Evolutionary conservation across 2,888 invertebrate genomes (phyloP), one percentile per base, ranked within the genome.

Genomic region (Conus canariensis): DNA sequence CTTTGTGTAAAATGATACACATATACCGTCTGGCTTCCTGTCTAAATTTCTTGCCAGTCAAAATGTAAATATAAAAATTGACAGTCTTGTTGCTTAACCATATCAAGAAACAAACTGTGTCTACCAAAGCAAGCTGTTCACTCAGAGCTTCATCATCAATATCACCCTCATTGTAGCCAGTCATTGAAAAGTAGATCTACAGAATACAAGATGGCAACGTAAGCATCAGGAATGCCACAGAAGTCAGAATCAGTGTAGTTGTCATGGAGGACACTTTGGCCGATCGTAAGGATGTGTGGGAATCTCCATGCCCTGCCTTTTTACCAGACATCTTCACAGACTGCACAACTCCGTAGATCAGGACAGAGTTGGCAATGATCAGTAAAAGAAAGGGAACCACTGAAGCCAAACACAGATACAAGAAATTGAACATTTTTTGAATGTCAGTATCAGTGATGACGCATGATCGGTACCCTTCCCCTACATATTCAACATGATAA

Each of bases 191-290:
- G 16, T 67, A 70, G 25, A 88, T 4, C 14, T 12, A 25, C 30
- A 74, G 7, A 16, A 67, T 45, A 45, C 70, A 64, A 19, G 22
- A 16, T 45, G 87, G 87, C 10, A 67, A 25, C 4, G 70, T 70
- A 12, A 87, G 87, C n/a, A 70, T 8, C 22, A 87, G 3, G 87
- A 87, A 87, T 2, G 74, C 87, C 58, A 45, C 12, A 0, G 87
- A 87, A 10, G 74, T 74, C 70, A 87, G 56, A 56, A 87, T 25
- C 3, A 87, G 56, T 4, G 87, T 87, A 7, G 19, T 45, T 12
- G 87, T 87, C 87, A 87, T 56, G 12, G 87, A 87, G 19, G 87
- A 70, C 56, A 58, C 70, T 45, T 87, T 56, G 4, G 14, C 25
- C 8, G 58, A 25, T n/a, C 45, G 30, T 7, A 25, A 19, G 8